Evolutionary conservation across 1,140 invertebrate species (phyloP).

Genomic region (Drosophila equinoxialis): DNA sequence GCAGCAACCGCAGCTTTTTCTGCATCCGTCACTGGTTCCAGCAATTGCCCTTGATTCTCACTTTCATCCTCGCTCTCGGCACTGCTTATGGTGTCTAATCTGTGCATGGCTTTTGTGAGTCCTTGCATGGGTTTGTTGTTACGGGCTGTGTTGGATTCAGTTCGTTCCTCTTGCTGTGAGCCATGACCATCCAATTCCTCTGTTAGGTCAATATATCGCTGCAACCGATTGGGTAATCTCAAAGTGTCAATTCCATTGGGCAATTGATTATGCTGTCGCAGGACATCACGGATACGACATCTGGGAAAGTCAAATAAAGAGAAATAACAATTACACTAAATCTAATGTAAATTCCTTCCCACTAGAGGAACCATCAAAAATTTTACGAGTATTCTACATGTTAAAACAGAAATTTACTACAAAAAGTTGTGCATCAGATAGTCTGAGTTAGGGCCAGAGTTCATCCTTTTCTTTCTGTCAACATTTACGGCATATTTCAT

Average conservation of each 20-base stretch:
- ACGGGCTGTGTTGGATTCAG: not conserved
- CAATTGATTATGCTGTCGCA: constrained; percentile 88
- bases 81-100: constrained; percentile 60
- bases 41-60: constrained; percentile 58
- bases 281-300: constrained; percentile 86
- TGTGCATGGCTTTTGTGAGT: constrained; percentile 34
- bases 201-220: constrained; percentile 89
- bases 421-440: not conserved
- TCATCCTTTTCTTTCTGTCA: constrained; percentile 45
- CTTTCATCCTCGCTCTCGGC: constrained; percentile 65
- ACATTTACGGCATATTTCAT: constrained; percentile 62
- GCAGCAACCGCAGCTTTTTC: constrained; percentile 67
- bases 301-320: constrained; percentile 68
- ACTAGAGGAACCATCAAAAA: not conserved
- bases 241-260: constrained; percentile 88
- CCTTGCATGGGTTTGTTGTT: constrained; percentile 16
- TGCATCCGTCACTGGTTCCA: constrained; percentile 65
- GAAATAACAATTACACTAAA: not conserved
- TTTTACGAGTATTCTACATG: not conserved
- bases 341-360: not conserved
- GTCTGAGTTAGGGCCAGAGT: not conserved
- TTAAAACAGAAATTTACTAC: not conserved
- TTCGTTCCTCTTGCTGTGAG: constrained; percentile 7
- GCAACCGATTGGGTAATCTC: constrained; percentile 86
- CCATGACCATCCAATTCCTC: constrained; percentile 84